Percentiles rank a stretch among this genome's conserved stretches.
Conservation (phyloP, 2,113 vertebrate genomes). For the Anser brachyrhynchus region DNA sequence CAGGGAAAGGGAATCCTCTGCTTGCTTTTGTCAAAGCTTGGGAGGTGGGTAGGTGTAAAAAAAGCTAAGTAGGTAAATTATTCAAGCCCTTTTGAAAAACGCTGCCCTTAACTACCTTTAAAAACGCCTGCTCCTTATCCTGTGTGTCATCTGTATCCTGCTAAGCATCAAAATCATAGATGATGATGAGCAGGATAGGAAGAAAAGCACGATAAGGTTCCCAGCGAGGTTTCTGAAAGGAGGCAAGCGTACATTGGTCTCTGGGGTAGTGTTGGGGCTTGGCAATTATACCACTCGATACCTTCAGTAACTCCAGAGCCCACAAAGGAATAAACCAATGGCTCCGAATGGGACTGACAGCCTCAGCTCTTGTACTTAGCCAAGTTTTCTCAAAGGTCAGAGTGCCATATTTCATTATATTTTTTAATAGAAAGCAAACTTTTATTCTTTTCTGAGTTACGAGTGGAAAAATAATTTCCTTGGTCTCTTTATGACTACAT, state of each 20-base stretch:
- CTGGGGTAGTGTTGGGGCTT: not conserved
- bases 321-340: not conserved
- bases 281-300: slow-evolving; percentile 8
- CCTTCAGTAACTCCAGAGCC: not conserved
- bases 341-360: not conserved
- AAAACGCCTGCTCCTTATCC: slow-evolving; percentile 25
- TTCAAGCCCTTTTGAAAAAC: not conserved
- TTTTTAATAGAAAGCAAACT: not conserved
- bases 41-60: not conserved
- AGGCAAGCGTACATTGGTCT: not conserved
- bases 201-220: slow-evolving; percentile 26
- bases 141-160: slow-evolving; percentile 9
- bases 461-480: not conserved
- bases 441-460: not conserved
- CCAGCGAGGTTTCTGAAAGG: slow-evolving; percentile 32
- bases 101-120: not conserved
- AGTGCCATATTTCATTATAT: not conserved
- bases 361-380: not conserved
- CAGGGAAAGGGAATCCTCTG: slow-evolving; percentile 43
- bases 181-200: slow-evolving; percentile 47
- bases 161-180: not conserved
- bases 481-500: not conserved
- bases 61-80: not conserved
- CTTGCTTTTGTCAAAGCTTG: slow-evolving; percentile 7
- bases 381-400: not conserved